Evolutionary conservation across 2,113 vertebrate species (phyloP), one percentile per base, ranked within the genome.

Genomic region (Odocoileus hemionus): DNA sequence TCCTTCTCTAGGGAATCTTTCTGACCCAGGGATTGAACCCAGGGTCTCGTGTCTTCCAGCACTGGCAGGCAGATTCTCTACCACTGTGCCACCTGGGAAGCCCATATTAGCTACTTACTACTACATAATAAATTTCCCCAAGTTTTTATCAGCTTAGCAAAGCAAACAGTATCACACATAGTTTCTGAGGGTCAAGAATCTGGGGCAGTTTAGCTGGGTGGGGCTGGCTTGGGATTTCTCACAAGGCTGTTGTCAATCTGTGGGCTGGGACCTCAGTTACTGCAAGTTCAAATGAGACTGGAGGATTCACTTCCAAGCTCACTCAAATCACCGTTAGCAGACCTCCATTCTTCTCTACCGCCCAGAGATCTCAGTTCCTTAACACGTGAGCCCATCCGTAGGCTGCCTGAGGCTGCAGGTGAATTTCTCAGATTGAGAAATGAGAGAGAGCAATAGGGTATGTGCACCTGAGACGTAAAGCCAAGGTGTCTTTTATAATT

Each of bases 171-270:
- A 87, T 70, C 26, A 84, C 64, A 60, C 25, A 88, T 30, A 57
- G 60, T 80, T 92, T 92, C 91, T 86, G 10, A 74, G 78, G 47
- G 47, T 95, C 54, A 94, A 96, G 60, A 95, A 57, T 92, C 67
- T 86, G 45, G 70, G 70, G 84, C 36, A 82, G 30, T 60, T 84
- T 39, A 93, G n/a, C 39, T 85, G 58, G 17, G 36, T 8, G 91
- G 25, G 80, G 45, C 45, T 55, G 82, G 19, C 58, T 70, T 92
- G 54, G 12, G 33, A 33, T 85, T 43, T 95, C 79, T 88, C 17
- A 19, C 19, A 43, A 93, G 57, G 45, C n/a, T 97, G 10, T 8
- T 89, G 26, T 89, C 39, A 92, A 82, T 33, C 36, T 80, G 28
- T 26, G 23, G 67, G 6, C 36, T 80, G 17, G 45, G 30, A 47